Evolutionary conservation across 2,888 invertebrate genomes (phyloP).

Genomic region (Lagria hirta): DNA sequence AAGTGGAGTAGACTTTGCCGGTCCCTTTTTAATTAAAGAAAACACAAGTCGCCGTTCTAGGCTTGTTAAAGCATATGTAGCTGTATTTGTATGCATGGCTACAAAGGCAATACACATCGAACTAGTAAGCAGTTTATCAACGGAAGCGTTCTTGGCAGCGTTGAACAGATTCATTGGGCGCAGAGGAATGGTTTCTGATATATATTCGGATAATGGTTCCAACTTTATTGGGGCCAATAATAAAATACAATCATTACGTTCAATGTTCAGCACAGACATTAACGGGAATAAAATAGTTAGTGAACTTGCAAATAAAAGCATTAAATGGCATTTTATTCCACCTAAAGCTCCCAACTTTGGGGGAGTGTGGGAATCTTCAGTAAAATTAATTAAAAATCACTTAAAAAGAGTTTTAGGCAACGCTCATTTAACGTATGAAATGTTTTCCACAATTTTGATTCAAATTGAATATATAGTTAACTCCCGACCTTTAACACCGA

Average conservation of each 20-base stretch:
- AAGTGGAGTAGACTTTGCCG: not conserved
- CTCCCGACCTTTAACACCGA: constrained; percentile 1
- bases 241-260: not conserved
- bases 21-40: not conserved
- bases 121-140: not conserved
- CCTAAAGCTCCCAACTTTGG: not conserved
- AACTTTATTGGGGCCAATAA: not conserved
- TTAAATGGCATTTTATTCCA: not conserved
- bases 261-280: too few species aligned
- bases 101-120: not conserved
- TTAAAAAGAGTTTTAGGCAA: not conserved
- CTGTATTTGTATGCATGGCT: not conserved
- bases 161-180: not conserved
- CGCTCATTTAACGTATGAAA: constrained; percentile 1
- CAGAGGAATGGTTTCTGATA: not conserved
- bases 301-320: not conserved
- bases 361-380: not conserved
- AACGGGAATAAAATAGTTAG: too few species aligned
- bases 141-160: not conserved
- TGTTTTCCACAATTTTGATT: constrained; percentile 1
- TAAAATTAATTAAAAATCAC: not conserved
- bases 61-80: not conserved
- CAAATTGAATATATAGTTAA: constrained; percentile 3
- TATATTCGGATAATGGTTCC: not conserved
- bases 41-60: not conserved